Evolutionary conservation across 2,113 vertebrate species (phyloP).

Genomic region (Alosa alosa): DNA sequence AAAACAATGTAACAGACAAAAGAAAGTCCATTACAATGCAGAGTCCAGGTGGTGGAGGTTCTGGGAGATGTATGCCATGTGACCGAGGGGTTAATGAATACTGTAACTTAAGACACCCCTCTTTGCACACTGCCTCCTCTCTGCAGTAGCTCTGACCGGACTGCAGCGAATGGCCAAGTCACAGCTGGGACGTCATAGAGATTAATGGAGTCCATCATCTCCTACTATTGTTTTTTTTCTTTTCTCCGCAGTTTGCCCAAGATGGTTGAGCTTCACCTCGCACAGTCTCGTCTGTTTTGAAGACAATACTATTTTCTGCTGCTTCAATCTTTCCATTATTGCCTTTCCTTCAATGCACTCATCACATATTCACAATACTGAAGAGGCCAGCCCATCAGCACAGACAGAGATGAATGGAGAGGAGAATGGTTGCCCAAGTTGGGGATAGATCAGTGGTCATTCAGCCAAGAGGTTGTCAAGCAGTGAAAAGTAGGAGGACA

Average conservation of each 20-base stretch:
- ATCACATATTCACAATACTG: background rate
- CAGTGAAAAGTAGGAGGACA: background rate
- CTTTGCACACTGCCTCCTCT: background rate
- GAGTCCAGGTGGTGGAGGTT: background rate
- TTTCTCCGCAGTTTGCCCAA: background rate
- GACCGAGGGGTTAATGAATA: constrained; percentile 27
- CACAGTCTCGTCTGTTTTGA: constrained; percentile 6
- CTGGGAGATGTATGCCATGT: background rate
- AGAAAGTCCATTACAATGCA: background rate
- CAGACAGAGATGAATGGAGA: background rate
- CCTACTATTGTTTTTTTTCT: background rate
- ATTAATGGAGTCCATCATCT: constrained; percentile 42
- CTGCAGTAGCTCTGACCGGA: background rate
- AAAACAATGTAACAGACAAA: constrained; percentile 8
- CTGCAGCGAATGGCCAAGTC: background rate
- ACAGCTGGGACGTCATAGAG: constrained; percentile 8
- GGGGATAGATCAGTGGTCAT: background rate
- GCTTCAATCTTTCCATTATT: background rate
- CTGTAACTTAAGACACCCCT: constrained; percentile 21
- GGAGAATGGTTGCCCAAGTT: background rate
- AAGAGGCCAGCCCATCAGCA: too few species aligned
- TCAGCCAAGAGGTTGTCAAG: background rate
- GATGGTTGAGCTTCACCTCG: background rate
- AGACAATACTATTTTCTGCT: background rate
- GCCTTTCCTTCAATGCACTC: background rate